Evolutionary conservation across 2,113 vertebrate species (phyloP), one percentile per base, ranked within the genome.

Genomic region (Poecile atricapillus): DNA sequence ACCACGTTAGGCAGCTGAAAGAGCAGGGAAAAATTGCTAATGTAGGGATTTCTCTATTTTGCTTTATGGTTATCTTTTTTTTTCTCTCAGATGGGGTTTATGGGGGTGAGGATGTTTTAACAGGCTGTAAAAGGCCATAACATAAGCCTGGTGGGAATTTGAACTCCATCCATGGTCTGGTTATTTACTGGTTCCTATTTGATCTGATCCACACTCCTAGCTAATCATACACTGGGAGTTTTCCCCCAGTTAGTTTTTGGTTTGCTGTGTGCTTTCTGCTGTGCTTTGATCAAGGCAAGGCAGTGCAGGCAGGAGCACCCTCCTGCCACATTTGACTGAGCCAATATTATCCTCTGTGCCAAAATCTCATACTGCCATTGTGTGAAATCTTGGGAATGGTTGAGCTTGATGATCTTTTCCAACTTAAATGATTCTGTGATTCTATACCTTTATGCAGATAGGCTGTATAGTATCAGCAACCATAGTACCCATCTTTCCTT

Each of bases 361-460:
- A 73, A 53, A 41, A 52, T 35, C 31, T 49, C 37, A 14, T 35
- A 55, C 13, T 84, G 37, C 15, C 7, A 4, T 33, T 69, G 14
- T 0, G 0, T 43, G 64, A n/a, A 43, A 77, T 68, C 27, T 77
- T 77, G 33, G 37, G 12, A 87, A 28, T 0, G 0, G 27, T 15
- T 69, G 33, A 60, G 28, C 46, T 52, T 52, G 46, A 46, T 60
- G 46, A 60, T 69, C 27, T 60, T 60, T 60, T 77, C 63, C 55
- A 60, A 37, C 4, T 27, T 23, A 60, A 77, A 87, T 77, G 39
- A 53, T 39, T 60, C 22, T 60, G 37, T 68, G 63, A 44, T 77
- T 77, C 46, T 76, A 3, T 31, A 35, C 31, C 22, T 60, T 69
- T 46, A 77, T 53, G 46, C 8, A 75, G 62, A 70, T n/a, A 52